Conservation (phyloP, 2,888 invertebrate species). For the Eilema griseolum region DNA sequence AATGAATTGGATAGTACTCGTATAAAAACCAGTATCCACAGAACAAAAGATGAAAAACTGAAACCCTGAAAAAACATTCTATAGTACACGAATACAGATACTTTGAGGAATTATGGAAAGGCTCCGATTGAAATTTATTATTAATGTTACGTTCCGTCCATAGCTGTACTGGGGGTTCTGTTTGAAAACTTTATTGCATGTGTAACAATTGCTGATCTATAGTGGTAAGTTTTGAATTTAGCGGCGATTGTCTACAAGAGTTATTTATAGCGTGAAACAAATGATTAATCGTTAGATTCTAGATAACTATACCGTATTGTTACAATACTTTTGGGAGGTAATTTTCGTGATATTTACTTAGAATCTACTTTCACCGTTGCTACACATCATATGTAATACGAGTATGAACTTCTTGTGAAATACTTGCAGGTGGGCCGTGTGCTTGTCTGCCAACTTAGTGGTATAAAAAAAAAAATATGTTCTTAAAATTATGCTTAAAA, state of each 20-base stretch:
- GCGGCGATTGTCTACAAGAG: constrained; percentile 25
- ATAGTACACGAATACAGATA: constrained; percentile 10
- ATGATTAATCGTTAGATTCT: constrained; percentile 32
- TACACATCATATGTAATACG: too few species aligned
- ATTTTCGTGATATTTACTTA: not conserved
- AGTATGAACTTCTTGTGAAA: too few species aligned
- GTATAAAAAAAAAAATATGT: too few species aligned
- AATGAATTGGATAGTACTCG: not conserved
- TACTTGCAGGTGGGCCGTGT: too few species aligned
- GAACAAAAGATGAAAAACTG: not conserved
- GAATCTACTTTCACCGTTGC: not conserved
- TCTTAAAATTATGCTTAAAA: not conserved
- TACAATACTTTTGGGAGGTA: not conserved
- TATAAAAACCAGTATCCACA: not conserved
- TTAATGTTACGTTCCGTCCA: constrained; percentile 14
- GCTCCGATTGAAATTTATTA: constrained; percentile 22
- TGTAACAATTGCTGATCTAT: constrained; percentile 37
- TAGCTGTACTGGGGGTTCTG: constrained; percentile 6
- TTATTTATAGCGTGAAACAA: constrained; percentile 42
- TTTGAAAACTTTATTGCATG: constrained; percentile 8
- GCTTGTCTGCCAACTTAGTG: too few species aligned
- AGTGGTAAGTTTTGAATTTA: constrained; percentile 24
- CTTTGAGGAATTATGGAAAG: constrained; percentile 18
- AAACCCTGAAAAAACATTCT: constrained; percentile 8
- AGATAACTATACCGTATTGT: constrained; percentile 1